These are phyloP conservation scores for Marmota flaviventris DNA, from an alignment of 2,113 vertebrate genomes.

Conservation along the genomic window DNA sequence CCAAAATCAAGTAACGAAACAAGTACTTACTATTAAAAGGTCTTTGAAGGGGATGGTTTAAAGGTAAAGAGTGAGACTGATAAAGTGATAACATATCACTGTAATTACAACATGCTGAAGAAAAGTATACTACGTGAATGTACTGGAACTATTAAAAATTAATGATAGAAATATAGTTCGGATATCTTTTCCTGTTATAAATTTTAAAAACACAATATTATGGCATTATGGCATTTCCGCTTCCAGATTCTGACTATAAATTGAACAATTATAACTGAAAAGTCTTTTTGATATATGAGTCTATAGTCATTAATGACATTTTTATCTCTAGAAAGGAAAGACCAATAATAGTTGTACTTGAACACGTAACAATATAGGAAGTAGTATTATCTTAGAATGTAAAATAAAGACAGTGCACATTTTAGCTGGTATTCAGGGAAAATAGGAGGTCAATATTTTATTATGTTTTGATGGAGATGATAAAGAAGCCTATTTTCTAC, in stretches of 20 bases:
- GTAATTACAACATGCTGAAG: neutral
- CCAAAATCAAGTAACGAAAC: neutral
- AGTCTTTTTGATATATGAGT: constrained; percentile 24
- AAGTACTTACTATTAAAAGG: neutral
- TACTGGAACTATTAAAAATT: neutral
- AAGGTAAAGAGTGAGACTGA: neutral
- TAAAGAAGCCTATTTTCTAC: neutral
- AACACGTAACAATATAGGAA: neutral
- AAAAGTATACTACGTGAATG: neutral
- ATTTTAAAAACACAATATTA: neutral
- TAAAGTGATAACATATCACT: neutral
- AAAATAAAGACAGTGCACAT: constrained; percentile 34
- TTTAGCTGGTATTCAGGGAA: neutral
- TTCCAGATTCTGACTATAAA: neutral
- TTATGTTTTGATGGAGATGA: constrained; percentile 23
- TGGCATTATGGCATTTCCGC: neutral
- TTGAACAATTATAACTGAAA: constrained; percentile 28
- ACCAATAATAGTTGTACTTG: constrained; percentile 38
- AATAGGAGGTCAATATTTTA: neutral
- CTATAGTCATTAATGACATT: constrained; percentile 32
- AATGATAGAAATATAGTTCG: neutral
- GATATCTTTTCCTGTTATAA: constrained; percentile 28
- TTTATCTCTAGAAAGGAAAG: constrained; percentile 30
- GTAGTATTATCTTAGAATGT: neutral
- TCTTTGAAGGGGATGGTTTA: neutral